Base-by-base conservation (phyloP, 2,113 vertebrate species). In the Charadrius vociferus region DNA sequence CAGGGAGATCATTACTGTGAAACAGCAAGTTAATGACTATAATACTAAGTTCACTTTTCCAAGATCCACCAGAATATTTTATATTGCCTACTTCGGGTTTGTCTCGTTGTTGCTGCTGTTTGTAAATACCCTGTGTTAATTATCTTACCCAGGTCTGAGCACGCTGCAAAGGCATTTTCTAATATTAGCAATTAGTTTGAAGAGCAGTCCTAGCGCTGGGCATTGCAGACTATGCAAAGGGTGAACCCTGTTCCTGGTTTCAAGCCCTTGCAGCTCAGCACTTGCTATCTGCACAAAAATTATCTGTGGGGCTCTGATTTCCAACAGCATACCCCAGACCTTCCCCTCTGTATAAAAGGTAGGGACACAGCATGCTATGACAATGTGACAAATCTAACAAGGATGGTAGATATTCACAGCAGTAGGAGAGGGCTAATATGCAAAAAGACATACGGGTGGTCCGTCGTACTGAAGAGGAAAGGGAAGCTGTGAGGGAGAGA, bases 391-490 rank as follows among this genome's bases (percentile, higher is more conserved):
- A 45, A 92, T 22, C 39, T 21, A n/a, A 27, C 0, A 34, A 34
- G 65, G 19, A 27, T 36, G n/a, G 49, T 20, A 43, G 73, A 62
- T 30, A 29, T 29, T 22, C 47, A 39, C 7, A 61, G 63, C 29
- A 66, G 84, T 0, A 95, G 45, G 15, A 62, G 53, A 80, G 11
- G 71, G 58, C 52, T 61, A 65, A 61, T 12, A 56, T 4, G 47
- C 18, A 87, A 72, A 82, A 68, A 81, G n/a, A 97, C 99, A 86
- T 98, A 99, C 99, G 98, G 50, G 99, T 99, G 65, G 99, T 99
- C 93, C 99, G 98, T 94, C 99, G 98, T n/a, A 98, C 98, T 91
- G 99, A 99, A 5, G 99, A 99, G 70, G 99, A 99, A 15, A 99
- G 98, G 12, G 99, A 99, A 78, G 99, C 97, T 90, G 99, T 99